These are phyloP conservation scores for Patella pellucida DNA, from an alignment of 2,888 invertebrate species.

Conservation along the genomic window DNA sequence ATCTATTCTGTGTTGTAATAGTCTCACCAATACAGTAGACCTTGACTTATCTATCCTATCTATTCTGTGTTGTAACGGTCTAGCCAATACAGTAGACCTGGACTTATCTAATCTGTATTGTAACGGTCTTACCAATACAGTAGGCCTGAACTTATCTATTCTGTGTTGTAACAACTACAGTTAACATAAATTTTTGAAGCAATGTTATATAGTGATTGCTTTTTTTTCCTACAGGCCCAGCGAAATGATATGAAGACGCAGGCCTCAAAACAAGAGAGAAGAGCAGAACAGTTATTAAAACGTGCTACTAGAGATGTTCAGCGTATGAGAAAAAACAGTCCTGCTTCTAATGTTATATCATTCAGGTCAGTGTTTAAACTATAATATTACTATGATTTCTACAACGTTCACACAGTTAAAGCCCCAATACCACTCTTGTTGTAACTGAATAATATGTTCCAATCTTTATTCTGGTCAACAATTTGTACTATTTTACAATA, in stretches of 20 bases:
- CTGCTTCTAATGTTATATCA: conserved; percentile 90
- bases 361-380: conserved; percentile 82
- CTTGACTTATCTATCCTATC: neutral
- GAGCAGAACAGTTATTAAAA: conserved; percentile 85
- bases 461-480: too few species aligned
- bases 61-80: neutral
- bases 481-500: too few species aligned
- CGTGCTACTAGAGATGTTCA: conserved; percentile 93
- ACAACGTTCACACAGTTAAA: too few species aligned
- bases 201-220: neutral
- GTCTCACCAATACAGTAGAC: neutral
- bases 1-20: neutral
- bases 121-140: neutral
- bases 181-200: too few species aligned
- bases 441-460: too few species aligned
- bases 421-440: too few species aligned
- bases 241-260: conserved; percentile 37
- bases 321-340: conserved; percentile 87
- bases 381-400: too few species aligned
- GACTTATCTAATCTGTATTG: neutral
- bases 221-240: conserved; percentile 38
- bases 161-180: neutral
- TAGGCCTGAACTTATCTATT: neutral
- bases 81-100: neutral
- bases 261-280: conserved; percentile 74